Evolutionary conservation across 2,113 vertebrate genomes (phyloP).

Genomic region (Xiphias gladius): DNA sequence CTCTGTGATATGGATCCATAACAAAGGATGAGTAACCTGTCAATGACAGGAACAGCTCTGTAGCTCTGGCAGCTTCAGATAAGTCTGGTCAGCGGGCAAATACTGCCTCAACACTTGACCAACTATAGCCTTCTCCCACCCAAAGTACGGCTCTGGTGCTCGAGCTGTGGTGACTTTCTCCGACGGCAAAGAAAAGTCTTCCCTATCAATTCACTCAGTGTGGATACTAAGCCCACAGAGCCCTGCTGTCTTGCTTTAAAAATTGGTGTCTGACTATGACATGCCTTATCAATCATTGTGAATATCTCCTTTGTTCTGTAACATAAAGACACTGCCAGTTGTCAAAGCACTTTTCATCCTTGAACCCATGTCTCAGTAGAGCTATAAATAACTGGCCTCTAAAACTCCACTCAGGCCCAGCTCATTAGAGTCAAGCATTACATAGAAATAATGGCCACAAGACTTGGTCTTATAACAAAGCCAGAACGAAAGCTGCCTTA

Average conservation of each 20-base stretch:
- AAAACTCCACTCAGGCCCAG: slow-evolving; percentile 57
- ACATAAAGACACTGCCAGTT: slow-evolving; percentile 52
- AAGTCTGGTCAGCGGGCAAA: slow-evolving; percentile 52
- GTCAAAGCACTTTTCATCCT: slow-evolving; percentile 65
- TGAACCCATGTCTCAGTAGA: slow-evolving; percentile 62
- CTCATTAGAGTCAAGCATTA: slow-evolving; percentile 72
- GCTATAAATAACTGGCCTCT: slow-evolving; percentile 74
- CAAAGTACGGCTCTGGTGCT: slow-evolving; percentile 31
- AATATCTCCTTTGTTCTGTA: slow-evolving; percentile 65
- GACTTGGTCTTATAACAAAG: slow-evolving; percentile 35
- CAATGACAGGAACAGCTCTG: slow-evolving; percentile 49
- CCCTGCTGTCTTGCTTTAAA: slow-evolving; percentile 42
- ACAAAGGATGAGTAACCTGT: slow-evolving; percentile 44
- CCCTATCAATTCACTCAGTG: slow-evolving; percentile 54
- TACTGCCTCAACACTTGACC: slow-evolving; percentile 53
- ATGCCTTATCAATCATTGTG: slow-evolving; percentile 61
- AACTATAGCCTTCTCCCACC: slow-evolving; percentile 41
- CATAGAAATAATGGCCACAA: slow-evolving; percentile 63
- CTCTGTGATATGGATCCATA: slow-evolving; percentile 13
- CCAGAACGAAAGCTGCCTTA: slow-evolving; percentile 24
- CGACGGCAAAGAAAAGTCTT: slow-evolving; percentile 47
- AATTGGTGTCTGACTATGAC: slow-evolving; percentile 40
- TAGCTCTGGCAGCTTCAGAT: slow-evolving; percentile 57
- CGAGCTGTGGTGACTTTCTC: slow-evolving; percentile 47
- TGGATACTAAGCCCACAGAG: slow-evolving; percentile 43